phyloP scores from a whole-genome alignment of 2,888 invertebrate genomes.

The Noctuana brunneofusca region DNA sequence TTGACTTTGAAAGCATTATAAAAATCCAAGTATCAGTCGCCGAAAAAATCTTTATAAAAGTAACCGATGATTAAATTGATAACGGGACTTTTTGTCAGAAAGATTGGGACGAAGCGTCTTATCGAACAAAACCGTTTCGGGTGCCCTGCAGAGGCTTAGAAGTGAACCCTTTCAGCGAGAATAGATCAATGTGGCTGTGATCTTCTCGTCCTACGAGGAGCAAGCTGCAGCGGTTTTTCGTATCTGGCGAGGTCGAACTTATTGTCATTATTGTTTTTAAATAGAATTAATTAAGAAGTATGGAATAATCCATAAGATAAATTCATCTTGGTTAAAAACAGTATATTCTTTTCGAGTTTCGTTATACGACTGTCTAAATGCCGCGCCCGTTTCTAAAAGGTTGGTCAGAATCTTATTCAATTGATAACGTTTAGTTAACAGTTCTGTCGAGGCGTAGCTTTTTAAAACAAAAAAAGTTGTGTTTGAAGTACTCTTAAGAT shows the following conservation, averaged over 20 bases:
- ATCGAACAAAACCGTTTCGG: slow-evolving; percentile 64
- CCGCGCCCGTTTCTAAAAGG: too few species aligned
- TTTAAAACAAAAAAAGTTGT: too few species aligned
- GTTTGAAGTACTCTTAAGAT: too few species aligned
- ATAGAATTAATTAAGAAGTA: too few species aligned
- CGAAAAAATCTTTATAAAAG: slow-evolving; percentile 47
- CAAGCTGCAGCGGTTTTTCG: slow-evolving; percentile 30
- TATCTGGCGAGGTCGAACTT: neutral
- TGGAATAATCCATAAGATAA: too few species aligned
- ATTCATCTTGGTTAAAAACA: too few species aligned
- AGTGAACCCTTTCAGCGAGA: slow-evolving; percentile 64
- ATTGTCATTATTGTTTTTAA: too few species aligned
- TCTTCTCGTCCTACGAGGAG: slow-evolving; percentile 40
- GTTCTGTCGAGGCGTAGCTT: too few species aligned
- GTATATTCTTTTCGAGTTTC: too few species aligned
- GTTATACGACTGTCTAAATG: too few species aligned
- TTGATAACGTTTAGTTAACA: too few species aligned
- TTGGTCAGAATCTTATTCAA: too few species aligned
- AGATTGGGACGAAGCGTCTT: slow-evolving; percentile 66
- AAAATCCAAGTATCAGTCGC: slow-evolving; percentile 35
- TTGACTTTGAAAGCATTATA: slow-evolving; percentile 49
- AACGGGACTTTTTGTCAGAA: slow-evolving; percentile 59
- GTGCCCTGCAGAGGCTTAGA: slow-evolving; percentile 60
- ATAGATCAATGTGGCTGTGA: slow-evolving; percentile 58
- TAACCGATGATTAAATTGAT: slow-evolving; percentile 71